phyloP scores from a whole-genome alignment of 2,797 vertebrate genomes.

The Hydrolagus colliei region DNA sequence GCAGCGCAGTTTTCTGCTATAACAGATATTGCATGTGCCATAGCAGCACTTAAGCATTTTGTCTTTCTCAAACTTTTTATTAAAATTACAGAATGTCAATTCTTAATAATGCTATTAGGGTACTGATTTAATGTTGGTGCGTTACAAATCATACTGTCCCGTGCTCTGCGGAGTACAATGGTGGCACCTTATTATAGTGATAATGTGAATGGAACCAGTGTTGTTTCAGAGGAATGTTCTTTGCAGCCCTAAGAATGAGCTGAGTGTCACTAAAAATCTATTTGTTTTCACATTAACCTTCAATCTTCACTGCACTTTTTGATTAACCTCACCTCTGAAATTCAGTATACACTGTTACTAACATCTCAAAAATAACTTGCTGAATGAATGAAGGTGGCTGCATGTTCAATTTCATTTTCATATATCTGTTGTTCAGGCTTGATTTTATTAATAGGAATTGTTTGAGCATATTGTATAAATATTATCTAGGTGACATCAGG shows the following conservation, averaged over 20 bases:
- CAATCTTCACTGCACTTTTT: background rate
- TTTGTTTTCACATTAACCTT: background rate
- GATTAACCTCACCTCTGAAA: background rate
- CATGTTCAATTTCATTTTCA: background rate
- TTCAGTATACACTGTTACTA: background rate
- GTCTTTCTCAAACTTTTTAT: background rate
- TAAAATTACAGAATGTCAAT: background rate
- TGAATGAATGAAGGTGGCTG: background rate
- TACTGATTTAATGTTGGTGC: background rate
- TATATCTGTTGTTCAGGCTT: background rate
- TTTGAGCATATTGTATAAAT: slow-evolving; percentile 24
- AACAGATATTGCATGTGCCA: background rate
- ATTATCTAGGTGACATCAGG: slow-evolving; percentile 76
- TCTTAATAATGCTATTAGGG: background rate
- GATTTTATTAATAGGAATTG: slow-evolving; percentile 3
- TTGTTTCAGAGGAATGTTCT: background rate
- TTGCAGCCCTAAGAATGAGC: background rate
- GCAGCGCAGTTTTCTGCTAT: background rate
- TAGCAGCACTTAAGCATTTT: background rate
- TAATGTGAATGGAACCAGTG: background rate
- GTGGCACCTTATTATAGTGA: background rate
- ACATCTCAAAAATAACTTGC: no score
- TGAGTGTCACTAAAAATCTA: background rate
- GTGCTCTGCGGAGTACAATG: background rate
- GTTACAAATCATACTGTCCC: background rate